Evolutionary conservation across 2,113 vertebrate species (phyloP).

Genomic region (Meleagris gallopavo): DNA sequence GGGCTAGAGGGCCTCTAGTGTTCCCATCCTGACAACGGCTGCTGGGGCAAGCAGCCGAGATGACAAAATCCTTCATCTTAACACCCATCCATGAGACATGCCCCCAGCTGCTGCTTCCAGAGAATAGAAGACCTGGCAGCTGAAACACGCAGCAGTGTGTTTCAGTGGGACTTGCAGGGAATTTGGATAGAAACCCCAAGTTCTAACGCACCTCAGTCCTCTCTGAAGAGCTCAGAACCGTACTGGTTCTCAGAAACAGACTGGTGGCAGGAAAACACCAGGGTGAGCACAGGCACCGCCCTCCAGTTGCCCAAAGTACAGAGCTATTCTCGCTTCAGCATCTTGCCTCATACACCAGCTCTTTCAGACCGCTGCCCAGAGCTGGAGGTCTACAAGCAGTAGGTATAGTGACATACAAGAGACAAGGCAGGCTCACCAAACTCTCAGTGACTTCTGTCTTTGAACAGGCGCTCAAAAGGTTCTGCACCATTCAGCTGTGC

Average conservation of each 20-base stretch:
- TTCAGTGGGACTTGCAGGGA: neutral
- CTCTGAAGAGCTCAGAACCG: neutral
- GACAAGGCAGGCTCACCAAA: neutral
- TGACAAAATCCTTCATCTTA: neutral
- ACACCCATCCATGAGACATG: neutral
- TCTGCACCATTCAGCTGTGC: neutral
- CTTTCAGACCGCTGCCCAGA: neutral
- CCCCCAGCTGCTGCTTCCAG: neutral
- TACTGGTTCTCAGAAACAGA: neutral
- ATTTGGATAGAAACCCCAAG: neutral
- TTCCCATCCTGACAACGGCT: neutral
- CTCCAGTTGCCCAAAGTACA: conserved; percentile 4
- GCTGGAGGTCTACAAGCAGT: accelerated
- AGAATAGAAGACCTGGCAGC: neutral
- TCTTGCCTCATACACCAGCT: neutral
- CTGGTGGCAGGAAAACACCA: neutral
- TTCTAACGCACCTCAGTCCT: neutral
- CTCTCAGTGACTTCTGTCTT: neutral
- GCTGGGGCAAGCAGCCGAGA: neutral
- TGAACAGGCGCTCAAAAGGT: neutral
- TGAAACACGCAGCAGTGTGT: neutral
- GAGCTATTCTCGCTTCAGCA: neutral
- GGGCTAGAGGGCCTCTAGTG: neutral
- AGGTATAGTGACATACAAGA: neutral
- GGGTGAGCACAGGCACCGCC: neutral